Conservation (phyloP, 1,140 invertebrate genomes). For the Meloidogyne floridensis region DNA sequence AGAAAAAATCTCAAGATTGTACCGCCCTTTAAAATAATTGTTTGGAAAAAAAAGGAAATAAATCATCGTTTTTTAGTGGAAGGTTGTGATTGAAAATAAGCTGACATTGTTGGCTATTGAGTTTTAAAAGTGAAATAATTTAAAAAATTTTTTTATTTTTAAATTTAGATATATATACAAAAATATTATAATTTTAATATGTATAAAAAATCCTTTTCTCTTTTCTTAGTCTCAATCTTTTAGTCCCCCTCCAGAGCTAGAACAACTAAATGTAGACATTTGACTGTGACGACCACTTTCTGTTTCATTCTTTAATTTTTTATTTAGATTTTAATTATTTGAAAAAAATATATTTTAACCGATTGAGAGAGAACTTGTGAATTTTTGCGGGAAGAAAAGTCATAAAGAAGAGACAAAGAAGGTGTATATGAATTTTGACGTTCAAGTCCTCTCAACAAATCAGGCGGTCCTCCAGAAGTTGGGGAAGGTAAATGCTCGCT, state of each 20-base stretch:
- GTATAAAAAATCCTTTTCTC: no score
- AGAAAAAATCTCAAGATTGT: no score
- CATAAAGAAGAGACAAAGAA: conserved; percentile 20
- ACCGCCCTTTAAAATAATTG: no score
- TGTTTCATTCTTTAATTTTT: conserved; percentile 1
- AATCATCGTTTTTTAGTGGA: no score
- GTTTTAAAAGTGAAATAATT: no score
- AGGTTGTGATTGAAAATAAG: no score
- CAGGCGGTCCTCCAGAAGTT: not conserved
- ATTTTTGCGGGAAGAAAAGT: conserved; percentile 23
- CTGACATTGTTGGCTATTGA: no score
- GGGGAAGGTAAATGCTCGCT: conserved; percentile 14
- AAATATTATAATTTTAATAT: no score
- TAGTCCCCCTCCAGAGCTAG: not conserved
- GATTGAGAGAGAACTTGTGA: conserved; percentile 15
- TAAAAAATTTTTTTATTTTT: no score
- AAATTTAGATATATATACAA: no score
- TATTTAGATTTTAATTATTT: not conserved
- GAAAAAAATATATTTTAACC: not conserved
- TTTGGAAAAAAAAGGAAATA: no score
- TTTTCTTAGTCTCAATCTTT: not conserved
- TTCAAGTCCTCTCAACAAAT: conserved; percentile 13
- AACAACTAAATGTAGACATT: not conserved
- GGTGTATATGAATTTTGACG: conserved; percentile 26
- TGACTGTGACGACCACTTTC: not conserved